Percentiles rank a stretch among this genome's conserved stretches.
phyloP scores from a whole-genome alignment of 2,113 vertebrate genomes.

The Xiphophorus hellerii region DNA sequence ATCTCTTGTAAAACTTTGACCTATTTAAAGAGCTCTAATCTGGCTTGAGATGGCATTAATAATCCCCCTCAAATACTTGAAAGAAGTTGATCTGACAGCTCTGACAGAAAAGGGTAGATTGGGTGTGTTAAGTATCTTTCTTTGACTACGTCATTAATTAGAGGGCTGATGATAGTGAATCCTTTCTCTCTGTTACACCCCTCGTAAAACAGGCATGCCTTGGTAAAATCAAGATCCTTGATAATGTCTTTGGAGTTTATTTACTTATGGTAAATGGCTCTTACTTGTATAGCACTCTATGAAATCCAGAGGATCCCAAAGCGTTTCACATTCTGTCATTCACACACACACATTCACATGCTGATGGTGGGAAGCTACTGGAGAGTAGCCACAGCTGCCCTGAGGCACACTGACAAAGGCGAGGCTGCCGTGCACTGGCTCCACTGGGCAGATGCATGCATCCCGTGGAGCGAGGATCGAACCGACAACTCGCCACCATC shows the following conservation, averaged over 20 bases:
- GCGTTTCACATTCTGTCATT: too few species aligned
- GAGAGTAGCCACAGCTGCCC: too few species aligned
- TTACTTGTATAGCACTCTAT: too few species aligned
- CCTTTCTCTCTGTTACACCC: background rate
- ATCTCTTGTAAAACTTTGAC: conserved; percentile 58
- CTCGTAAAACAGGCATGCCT: conserved; percentile 8
- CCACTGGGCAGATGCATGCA: too few species aligned
- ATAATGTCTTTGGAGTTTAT: conserved; percentile 11
- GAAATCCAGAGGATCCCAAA: too few species aligned
- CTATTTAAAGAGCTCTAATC: conserved; percentile 46
- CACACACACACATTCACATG: too few species aligned
- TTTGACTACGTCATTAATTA: conserved; percentile 15
- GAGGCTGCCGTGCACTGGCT: too few species aligned
- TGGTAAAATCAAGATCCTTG: conserved; percentile 15
- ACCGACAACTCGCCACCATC: too few species aligned
- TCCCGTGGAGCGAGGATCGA: too few species aligned
- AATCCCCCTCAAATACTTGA: conserved; percentile 3
- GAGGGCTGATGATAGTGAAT: conserved; percentile 4
- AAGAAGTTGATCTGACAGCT: conserved; percentile 36
- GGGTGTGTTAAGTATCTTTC: conserved; percentile 23
- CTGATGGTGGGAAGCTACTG: too few species aligned
- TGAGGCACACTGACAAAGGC: too few species aligned
- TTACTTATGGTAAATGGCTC: background rate
- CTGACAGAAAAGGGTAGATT: conserved; percentile 14
- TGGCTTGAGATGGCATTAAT: conserved; percentile 4